Conservation (phyloP, 2,797 vertebrate genomes). For the Ambastaia sidthimunki region DNA sequence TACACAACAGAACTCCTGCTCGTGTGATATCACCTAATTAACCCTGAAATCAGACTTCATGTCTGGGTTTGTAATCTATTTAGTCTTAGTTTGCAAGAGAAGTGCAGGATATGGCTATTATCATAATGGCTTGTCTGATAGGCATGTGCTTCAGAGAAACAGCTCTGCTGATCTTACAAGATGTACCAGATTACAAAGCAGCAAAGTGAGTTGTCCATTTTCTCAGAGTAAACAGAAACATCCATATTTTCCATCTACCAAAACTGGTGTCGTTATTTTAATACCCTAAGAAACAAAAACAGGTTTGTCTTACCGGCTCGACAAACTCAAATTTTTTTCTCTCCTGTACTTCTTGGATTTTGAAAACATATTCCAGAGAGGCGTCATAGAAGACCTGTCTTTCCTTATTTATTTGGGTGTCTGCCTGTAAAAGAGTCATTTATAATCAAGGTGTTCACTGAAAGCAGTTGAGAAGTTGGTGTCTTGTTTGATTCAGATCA, state of each 20-base stretch:
- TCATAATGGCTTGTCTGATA: constrained; percentile 2
- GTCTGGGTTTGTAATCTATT: too few relatives aligned
- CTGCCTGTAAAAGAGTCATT: constrained; percentile 80
- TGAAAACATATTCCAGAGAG: constrained; percentile 97
- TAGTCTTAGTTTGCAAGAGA: constrained; percentile 1
- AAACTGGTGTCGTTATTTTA: not conserved
- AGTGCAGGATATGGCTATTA: constrained; percentile 27
- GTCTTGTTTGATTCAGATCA: not conserved
- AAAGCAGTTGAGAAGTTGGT: not conserved
- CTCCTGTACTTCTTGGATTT: constrained; percentile 98
- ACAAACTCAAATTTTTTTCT: constrained; percentile 99
- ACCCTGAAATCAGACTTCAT: not conserved
- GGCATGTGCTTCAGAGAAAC: not conserved
- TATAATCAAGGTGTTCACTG: not conserved
- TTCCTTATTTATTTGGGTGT: constrained; percentile 92
- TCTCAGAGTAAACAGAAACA: not conserved
- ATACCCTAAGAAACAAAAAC: constrained; percentile 16
- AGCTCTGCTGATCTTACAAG: constrained; percentile 1
- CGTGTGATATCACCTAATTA: not conserved
- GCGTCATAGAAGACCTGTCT: constrained; percentile 95
- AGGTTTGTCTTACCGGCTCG: constrained; percentile 86
- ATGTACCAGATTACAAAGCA: constrained; percentile 12
- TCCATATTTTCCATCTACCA: not conserved
- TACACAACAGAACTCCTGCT: not conserved
- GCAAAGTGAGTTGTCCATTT: not conserved